Conservation (phyloP, 1,140 invertebrate species). For the Anthonomus grandis region DNA sequence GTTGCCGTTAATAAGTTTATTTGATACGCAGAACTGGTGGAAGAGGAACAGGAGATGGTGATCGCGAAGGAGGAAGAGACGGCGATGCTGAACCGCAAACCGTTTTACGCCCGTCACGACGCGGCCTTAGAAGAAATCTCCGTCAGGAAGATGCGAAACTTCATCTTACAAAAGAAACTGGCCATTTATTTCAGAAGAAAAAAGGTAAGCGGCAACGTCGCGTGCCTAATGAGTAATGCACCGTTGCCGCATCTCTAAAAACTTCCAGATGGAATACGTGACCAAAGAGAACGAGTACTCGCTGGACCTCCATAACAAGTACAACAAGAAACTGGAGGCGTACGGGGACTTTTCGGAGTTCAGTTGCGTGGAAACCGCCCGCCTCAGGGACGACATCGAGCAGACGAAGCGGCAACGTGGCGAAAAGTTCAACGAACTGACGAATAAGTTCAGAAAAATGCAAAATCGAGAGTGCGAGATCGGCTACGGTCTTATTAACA, state of each 20-base stretch:
- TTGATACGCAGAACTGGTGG: not conserved
- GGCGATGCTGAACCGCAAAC: conserved; percentile 24
- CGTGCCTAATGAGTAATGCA: too few species aligned
- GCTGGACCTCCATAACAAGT: conserved; percentile 31
- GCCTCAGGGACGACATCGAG: conserved; percentile 28
- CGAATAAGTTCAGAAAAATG: conserved; percentile 15
- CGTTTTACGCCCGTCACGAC: conserved; percentile 33
- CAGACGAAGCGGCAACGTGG: conserved; percentile 24
- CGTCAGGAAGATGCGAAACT: conserved; percentile 35
- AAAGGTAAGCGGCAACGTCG: too few species aligned
- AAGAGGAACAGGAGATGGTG: conserved; percentile 27
- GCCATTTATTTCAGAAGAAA: conserved; percentile 40
- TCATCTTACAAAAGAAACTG: conserved; percentile 40
- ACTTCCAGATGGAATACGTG: conserved; percentile 37
- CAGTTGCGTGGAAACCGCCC: conserved; percentile 15
- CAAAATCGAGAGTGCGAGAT: conserved; percentile 16
- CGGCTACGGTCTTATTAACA: conserved; percentile 20
- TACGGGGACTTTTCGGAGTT: conserved; percentile 28
- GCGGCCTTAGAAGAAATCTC: conserved; percentile 27
- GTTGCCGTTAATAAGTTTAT: too few species aligned
- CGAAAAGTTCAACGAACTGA: not conserved
- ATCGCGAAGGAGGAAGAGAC: conserved; percentile 13
- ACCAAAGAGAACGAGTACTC: conserved; percentile 33
- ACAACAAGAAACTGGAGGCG: conserved; percentile 33
- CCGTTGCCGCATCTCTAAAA: too few species aligned